Evolutionary conservation across 2,113 vertebrate genomes (phyloP).

Genomic region (Sinosuthora webbiana): DNA sequence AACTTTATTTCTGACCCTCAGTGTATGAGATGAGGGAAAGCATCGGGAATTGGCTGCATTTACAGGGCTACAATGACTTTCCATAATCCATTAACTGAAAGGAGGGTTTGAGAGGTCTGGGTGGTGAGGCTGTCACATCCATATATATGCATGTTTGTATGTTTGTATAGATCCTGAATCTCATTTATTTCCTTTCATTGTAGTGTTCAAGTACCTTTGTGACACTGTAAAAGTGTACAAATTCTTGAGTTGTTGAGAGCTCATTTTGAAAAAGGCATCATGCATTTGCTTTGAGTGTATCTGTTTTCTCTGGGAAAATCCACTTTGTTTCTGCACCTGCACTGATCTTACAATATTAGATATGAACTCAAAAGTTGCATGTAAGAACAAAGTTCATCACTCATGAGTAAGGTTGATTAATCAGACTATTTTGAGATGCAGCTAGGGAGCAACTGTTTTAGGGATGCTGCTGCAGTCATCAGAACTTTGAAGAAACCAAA

Average conservation of each 20-base stretch:
- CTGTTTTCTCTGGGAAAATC: neutral
- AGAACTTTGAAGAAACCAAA: neutral
- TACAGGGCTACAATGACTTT: neutral
- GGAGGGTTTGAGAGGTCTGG: neutral
- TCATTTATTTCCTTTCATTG: neutral
- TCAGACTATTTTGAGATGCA: slow-evolving; percentile 14
- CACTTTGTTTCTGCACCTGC: neutral
- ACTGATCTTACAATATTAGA: neutral
- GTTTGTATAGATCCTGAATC: neutral
- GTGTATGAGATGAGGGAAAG: neutral
- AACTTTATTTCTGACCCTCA: neutral
- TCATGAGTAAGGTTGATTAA: slow-evolving; percentile 1
- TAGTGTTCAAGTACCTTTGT: fast-evolving
- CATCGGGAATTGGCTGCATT: neutral
- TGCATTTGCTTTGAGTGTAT: neutral
- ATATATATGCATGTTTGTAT: no score
- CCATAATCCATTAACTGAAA: neutral
- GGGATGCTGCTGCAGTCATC: neutral
- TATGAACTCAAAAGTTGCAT: neutral
- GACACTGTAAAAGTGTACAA: neutral
- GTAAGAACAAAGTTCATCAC: neutral
- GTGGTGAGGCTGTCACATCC: neutral
- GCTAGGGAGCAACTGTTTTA: neutral
- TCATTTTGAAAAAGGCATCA: neutral
- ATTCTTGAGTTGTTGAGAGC: neutral